Conservation (phyloP, 2,888 invertebrate genomes). For the Rhorus exstirpatorius region DNA sequence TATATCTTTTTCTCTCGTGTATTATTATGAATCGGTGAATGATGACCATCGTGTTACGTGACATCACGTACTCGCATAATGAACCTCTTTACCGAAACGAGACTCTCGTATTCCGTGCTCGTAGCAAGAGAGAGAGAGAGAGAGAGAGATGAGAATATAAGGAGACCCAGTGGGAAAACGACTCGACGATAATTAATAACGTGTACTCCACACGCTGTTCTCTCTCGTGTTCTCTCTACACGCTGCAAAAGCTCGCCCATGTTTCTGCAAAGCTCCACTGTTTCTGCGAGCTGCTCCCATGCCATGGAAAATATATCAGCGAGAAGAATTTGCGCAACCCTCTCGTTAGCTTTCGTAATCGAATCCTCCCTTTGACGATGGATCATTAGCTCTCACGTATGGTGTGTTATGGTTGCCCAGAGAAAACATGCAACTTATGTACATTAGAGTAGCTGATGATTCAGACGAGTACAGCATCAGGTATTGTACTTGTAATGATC, state of each 20-base stretch:
- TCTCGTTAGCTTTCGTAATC: background rate
- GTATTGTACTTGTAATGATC: no score
- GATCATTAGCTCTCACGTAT: no score
- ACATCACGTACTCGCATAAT: constrained; percentile 69
- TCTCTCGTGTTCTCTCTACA: constrained; percentile 8
- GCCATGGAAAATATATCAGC: constrained; percentile 11
- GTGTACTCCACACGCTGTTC: constrained; percentile 37
- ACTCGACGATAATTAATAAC: constrained; percentile 67
- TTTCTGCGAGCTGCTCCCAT: background rate
- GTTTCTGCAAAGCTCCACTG: constrained; percentile 19
- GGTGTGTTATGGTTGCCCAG: no score
- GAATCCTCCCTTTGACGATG: background rate
- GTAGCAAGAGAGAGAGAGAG: constrained; percentile 42
- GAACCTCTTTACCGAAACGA: constrained; percentile 63
- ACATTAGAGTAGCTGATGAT: no score
- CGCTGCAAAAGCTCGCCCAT: constrained; percentile 32
- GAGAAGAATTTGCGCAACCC: background rate
- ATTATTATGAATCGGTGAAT: constrained; percentile 66
- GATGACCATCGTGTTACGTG: constrained; percentile 66
- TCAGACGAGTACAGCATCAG: no score
- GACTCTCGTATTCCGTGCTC: constrained; percentile 64
- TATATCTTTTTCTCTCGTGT: constrained; percentile 9
- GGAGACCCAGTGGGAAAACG: constrained; percentile 42
- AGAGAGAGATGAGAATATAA: constrained; percentile 53
- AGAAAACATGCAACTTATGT: no score